Evolutionary conservation across 2,888 invertebrate genomes (phyloP).

Genomic region (Hydrotaea cyrtoneurina): DNA sequence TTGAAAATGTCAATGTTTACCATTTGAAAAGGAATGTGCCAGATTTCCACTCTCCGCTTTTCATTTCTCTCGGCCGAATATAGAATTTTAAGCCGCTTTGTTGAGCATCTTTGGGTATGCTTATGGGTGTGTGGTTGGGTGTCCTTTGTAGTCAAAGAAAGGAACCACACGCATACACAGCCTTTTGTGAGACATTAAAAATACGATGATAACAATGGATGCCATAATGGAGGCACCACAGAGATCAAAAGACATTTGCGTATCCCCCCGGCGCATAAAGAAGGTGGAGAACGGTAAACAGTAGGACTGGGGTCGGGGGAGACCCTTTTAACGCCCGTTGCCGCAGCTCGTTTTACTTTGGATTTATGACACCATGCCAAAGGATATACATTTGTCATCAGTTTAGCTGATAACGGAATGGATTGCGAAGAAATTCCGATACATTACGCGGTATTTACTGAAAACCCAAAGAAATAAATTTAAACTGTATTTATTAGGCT

Average conservation of each 20-base stretch:
- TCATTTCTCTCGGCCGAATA: background rate
- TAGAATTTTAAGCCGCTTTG: background rate
- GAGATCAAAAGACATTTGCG: conserved; percentile 23
- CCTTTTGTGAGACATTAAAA: conserved; percentile 27
- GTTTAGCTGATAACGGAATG: background rate
- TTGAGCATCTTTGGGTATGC: background rate
- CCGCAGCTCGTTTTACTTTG: background rate
- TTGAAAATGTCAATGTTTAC: conserved; percentile 41
- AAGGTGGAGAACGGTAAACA: no score
- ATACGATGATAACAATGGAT: conserved; percentile 26
- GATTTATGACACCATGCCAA: conserved; percentile 20
- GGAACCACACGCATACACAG: background rate
- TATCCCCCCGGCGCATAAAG: background rate
- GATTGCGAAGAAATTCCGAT: background rate
- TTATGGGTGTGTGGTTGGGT: background rate
- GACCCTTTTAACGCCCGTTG: background rate
- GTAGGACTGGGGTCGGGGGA: background rate
- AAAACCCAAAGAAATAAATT: no score
- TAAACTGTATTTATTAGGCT: no score
- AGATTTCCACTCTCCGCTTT: conserved; percentile 4
- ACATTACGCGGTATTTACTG: background rate
- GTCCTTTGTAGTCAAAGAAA: conserved; percentile 7
- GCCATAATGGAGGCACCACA: background rate
- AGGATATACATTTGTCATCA: background rate
- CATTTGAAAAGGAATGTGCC: conserved; percentile 10